Evolutionary conservation across 2,797 vertebrate genomes (phyloP).

Genomic region (Parauchenoglanis ngamensis): DNA sequence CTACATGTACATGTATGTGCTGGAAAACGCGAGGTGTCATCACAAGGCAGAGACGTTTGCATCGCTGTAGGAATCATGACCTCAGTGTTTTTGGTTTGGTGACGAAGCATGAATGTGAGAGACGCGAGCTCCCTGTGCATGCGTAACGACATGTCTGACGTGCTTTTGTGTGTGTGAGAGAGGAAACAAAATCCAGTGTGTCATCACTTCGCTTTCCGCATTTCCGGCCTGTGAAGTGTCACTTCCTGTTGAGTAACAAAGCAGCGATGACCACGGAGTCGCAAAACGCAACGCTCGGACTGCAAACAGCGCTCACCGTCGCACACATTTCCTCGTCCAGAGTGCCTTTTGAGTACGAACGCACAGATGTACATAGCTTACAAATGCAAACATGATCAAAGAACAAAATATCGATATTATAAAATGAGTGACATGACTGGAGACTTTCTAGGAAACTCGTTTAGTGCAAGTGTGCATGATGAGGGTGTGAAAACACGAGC

Average conservation of each 20-base stretch:
- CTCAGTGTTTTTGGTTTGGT: neutral
- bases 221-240: slow-evolving; percentile 27
- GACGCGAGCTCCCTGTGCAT: slow-evolving; percentile 19
- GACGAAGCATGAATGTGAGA: slow-evolving; percentile 1
- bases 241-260: slow-evolving; percentile 36
- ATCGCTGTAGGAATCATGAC: slow-evolving; percentile 22
- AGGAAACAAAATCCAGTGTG: slow-evolving; percentile 36
- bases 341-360: neutral
- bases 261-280: neutral
- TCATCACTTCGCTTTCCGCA: slow-evolving; percentile 50
- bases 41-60: slow-evolving; percentile 15
- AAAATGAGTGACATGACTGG: neutral
- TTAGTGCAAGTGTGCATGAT: neutral
- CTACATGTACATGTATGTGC: neutral
- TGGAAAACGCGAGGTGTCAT: neutral
- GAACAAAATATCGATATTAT: neutral
- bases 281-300: neutral
- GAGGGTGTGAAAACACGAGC: neutral
- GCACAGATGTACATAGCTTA: neutral
- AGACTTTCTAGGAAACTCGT: neutral
- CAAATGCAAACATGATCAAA: neutral
- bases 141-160: neutral
- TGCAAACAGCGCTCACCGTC: neutral
- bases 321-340: neutral
- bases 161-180: no score